Base-by-base conservation (phyloP, 2,797 vertebrate species). In the Girardinus metallicus region DNA sequence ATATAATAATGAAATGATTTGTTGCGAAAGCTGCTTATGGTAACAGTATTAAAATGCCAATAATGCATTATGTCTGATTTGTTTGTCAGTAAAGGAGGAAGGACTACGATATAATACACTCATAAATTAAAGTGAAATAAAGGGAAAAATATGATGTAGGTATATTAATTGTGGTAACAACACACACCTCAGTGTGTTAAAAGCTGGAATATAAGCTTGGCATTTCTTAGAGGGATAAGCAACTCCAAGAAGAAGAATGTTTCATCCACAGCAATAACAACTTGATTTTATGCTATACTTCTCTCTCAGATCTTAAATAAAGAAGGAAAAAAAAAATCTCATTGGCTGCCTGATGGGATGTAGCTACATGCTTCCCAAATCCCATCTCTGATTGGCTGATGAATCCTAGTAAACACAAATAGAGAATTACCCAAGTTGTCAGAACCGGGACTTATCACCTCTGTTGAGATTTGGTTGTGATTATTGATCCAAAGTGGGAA, bases 1-100 rank as follows among this genome's bases (percentile, higher is more conserved):
- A 89, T 86, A 80, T 51, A 83, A 76, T 66, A 51, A 43, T 46
- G 76, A 77, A 84, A 91, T 86, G 80, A 86, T 74, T 89, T 79
- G 79, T 46, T 82, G 64, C 80, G 87, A 90, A 83, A 70, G 82
- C 70, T 76, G 26, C 78, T 77, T 39, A 82, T 75, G 73, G 84
- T 80, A 73, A 73, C 31, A 80, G 64, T 80, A 73, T 10, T 75
- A 62, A 62, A 80, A n/a, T 80, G 77, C 62, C 80, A 81, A 83
- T 79, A 76, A 18, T 34, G 11, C 26, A 29, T 51, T 29, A 10
- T 53, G 41, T 44, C 29, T 43, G 47, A 31, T 21, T 68, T 55
- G 34, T 51, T 68, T 62, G 29, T 51, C 11, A 21, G 44, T n/a
- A n/a, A 36, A 36, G 5, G n/a, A 71, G 5, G 29, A 53, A 66